These are phyloP conservation scores for Morelia viridis DNA, from an alignment of 2,797 vertebrate species.

Conservation along the genomic window DNA sequence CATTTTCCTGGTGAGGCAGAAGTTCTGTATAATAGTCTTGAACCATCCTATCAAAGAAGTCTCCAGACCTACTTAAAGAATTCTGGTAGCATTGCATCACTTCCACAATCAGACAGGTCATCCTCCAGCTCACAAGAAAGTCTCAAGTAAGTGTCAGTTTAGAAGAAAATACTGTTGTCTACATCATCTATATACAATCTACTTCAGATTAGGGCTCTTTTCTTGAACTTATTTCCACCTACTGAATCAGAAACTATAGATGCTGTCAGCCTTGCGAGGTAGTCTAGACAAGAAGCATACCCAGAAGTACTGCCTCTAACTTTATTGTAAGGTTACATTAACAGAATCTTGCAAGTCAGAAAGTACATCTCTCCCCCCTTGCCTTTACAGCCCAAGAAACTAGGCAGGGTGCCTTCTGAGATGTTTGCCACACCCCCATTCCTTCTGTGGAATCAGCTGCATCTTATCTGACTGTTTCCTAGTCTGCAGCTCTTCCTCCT, in stretches of 20 bases:
- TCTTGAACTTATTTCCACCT: neutral
- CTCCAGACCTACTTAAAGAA: conserved; percentile 90
- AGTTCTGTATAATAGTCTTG: conserved; percentile 90
- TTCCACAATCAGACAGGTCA: conserved; percentile 95
- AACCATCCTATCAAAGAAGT: conserved; percentile 90
- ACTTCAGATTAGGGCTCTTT: neutral
- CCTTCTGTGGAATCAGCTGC: neutral
- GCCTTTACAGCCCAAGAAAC: neutral
- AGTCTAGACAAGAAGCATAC: neutral
- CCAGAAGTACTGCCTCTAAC: neutral
- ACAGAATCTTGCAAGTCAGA: neutral
- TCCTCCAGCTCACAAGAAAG: conserved; percentile 98
- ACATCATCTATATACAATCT: neutral
- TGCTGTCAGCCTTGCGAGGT: neutral
- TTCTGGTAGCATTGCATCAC: conserved; percentile 91
- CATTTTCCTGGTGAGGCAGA: conserved; percentile 91
- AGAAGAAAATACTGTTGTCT: neutral
- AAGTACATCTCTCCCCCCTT: neutral
- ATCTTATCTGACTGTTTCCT: neutral
- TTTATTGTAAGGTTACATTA: neutral
- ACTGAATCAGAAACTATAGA: neutral
- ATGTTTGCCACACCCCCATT: neutral
- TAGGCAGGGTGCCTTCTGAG: neutral
- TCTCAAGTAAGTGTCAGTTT: conserved; percentile 84
- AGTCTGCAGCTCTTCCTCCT: neutral